These are phyloP conservation scores for Pomacea canaliculata DNA, from an alignment of 2,888 invertebrate species.

Conservation along the genomic window DNA sequence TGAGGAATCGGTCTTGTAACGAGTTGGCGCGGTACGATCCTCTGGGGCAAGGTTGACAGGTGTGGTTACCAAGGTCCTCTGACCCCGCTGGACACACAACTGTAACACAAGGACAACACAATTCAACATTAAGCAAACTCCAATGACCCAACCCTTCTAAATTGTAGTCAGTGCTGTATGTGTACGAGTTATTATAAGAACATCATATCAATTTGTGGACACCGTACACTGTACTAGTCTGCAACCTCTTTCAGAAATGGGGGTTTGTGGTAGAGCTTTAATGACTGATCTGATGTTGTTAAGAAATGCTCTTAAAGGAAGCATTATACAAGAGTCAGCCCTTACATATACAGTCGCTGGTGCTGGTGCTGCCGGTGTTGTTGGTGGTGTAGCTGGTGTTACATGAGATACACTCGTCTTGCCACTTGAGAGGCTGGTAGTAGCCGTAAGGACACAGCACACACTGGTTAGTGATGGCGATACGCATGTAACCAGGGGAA, in stretches of 20 bases:
- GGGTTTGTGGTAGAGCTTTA: no score
- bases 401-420: slow-evolving; percentile 24
- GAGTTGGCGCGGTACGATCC: slow-evolving; percentile 25
- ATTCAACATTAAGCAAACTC: no score
- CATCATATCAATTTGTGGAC: no score
- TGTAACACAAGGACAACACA: not conserved
- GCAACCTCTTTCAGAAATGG: no score
- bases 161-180: no score
- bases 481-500: not conserved
- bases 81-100: slow-evolving; percentile 29
- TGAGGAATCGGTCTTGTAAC: slow-evolving; percentile 28
- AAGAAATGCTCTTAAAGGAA: no score
- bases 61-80: slow-evolving; percentile 13
- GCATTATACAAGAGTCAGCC: no score
- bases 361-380: slow-evolving; percentile 2
- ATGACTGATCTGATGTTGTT: no score
- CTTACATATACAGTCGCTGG: slow-evolving; percentile 27
- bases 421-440: slow-evolving; percentile 28
- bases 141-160: no score
- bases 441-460: slow-evolving; percentile 14
- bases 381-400: slow-evolving; percentile 29
- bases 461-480: not conserved
- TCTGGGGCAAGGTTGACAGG: slow-evolving; percentile 20
- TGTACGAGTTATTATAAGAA: no score
- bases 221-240: no score